Evolutionary conservation across 2,113 vertebrate species (phyloP), one percentile per base, ranked within the genome.

Genomic region (Spea multiplicata): DNA sequence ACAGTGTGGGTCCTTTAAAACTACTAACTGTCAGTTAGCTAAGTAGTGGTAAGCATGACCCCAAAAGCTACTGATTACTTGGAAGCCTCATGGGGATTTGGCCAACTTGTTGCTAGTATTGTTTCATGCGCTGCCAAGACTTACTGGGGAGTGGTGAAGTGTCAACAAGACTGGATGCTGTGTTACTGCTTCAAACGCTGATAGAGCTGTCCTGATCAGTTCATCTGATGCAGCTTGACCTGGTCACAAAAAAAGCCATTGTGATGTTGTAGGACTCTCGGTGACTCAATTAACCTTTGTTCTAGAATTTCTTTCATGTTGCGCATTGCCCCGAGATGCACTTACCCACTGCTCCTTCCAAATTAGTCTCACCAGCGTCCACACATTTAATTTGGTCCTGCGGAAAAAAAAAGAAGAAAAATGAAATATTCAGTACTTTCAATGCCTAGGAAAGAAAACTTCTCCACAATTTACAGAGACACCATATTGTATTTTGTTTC

Each of bases 261-360:
- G 16, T 0, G 62, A 47, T 74, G 69, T 4, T 79, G 77, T 30
- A 66, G 69, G 49, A 52, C 46, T 81, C 47, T 75, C 76, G 57
- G 78, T 59, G 17, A 67, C 74, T 59, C 6, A 66, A 53, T 65
- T 81, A 30, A 69, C 14, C 50, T 80, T 74, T 80, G 5, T 8
- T 61, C 64, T 74, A 50, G 8, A 13, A 83, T 72, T 44, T 7
- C 0, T 16, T 76, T n/a, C 30, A 57, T 62, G 1, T 50, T 75
- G 6, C 78, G 44, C 8, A 44, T 3, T 66, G 17, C 62, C 45
- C 59, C 14, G 71, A 10, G 59, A 64, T 52, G 74, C 67, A 85
- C 93, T 91, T 84, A 98, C 96, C 96, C 81, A 97, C 76, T 75
- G 93, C 93, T 89, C 88, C 90, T 64, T 92, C 88, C 86, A 98